Base-by-base conservation (phyloP, 2,797 vertebrate genomes). In the Poeciliopsis turneri region DNA sequence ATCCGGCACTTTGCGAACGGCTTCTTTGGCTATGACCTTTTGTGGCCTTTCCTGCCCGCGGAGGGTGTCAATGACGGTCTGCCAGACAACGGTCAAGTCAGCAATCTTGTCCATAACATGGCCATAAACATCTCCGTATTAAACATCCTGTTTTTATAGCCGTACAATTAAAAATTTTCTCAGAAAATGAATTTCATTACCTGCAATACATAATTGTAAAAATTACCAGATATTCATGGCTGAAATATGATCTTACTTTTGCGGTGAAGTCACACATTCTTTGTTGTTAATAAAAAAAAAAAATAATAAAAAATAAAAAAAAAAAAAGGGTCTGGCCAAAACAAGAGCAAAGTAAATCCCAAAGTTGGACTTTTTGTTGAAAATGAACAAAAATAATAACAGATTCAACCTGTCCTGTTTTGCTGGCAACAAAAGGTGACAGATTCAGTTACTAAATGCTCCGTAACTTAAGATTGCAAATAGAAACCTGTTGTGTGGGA, bases 401-500 rank as follows among this genome's bases (percentile, higher is more conserved):
- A 8, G 39, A 78, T 51, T 49, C 18, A 30, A 9, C 47, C 28
- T 33, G 64, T 36, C n/a, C 68, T 11, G 47, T 70, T 79, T 72
- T 82, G n/a, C 25, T 46, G 18, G 43, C 43, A 28, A 46, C 68
- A 45, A 70, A 70, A 46, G 25, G 72, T 28, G 25, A 55, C 49
- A 55, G 1, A 75, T 36, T 57, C 33, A 5, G 12, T 70, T 25
- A 39, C n/a, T 47, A 51, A 77, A 53, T 25, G 41, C 74, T 75
- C 30, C 15, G 13, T 30, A 45, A n/a, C 10, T n/a, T 2, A 41
- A 73, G 41, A 57, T 55, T 10, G 10, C 2, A 28, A 74, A 71
- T 46, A 46, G 68, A 71, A 70, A 71, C 68, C 68, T 71, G 68
- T 71, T 15, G 51, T 72, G 76, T 18, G 36, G 84, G 85, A 82